Evolutionary conservation across 2,113 vertebrate genomes (phyloP).

Genomic region (Nettapus auritus): DNA sequence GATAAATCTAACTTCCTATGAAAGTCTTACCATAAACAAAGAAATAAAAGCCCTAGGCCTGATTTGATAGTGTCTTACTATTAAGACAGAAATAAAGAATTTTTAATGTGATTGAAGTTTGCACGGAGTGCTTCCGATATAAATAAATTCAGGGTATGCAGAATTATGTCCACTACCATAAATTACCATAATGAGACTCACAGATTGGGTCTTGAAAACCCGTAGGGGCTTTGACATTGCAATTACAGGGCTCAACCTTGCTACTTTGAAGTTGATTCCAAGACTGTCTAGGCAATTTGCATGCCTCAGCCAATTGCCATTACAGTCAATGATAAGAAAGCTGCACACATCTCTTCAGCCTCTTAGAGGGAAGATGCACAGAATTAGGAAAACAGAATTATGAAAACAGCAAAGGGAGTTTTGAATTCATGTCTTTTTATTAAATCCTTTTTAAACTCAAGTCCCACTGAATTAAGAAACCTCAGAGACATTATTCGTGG

Average conservation of each 20-base stretch:
- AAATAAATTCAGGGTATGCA: neutral
- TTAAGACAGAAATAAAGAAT: neutral
- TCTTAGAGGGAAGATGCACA: conserved; percentile 13
- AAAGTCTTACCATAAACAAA: neutral
- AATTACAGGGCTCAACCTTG: neutral
- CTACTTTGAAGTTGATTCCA: conserved; percentile 24
- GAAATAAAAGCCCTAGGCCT: neutral
- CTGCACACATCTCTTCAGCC: neutral
- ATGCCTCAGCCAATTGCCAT: neutral
- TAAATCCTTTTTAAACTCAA: neutral
- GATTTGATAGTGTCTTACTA: neutral
- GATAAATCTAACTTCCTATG: neutral
- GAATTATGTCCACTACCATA: neutral
- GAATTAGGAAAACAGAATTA: conserved; percentile 16
- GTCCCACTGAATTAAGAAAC: neutral
- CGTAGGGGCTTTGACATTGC: neutral
- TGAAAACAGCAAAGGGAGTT: conserved; percentile 10
- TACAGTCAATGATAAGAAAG: neutral
- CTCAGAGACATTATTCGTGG: neutral
- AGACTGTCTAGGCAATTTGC: neutral
- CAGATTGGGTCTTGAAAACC: neutral
- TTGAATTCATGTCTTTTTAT: conserved; percentile 6
- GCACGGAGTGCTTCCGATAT: neutral
- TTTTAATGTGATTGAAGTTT: neutral
- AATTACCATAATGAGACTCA: neutral